A percentile compares a stretch with the other conserved stretches of the same genome.
Conservation (phyloP, 2,888 invertebrate genomes). For the Tigriopus californicus region DNA sequence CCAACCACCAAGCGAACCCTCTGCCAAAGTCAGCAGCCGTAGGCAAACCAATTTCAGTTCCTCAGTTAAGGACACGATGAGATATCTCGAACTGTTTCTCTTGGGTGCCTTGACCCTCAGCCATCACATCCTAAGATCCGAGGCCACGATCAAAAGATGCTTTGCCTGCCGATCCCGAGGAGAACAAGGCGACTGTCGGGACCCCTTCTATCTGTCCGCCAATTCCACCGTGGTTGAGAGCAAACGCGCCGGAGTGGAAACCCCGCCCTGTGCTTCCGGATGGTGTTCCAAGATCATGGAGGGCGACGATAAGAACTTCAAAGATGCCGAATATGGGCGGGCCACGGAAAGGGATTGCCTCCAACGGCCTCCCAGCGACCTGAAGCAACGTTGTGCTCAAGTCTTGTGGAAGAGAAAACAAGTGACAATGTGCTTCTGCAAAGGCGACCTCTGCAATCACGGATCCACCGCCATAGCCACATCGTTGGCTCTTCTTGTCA, state of each 20-base stretch:
- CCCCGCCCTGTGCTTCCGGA: constrained; percentile 64
- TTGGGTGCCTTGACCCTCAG: too few relatives aligned
- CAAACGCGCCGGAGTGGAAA: constrained; percentile 39
- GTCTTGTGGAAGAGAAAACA: constrained; percentile 36
- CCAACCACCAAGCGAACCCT: too few relatives aligned
- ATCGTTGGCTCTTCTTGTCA: too few relatives aligned
- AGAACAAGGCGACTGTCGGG: constrained; percentile 68
- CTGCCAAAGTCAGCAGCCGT: too few relatives aligned
- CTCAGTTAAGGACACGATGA: too few relatives aligned
- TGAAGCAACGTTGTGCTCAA: constrained; percentile 71
- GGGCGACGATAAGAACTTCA: constrained; percentile 34
- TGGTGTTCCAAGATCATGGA: constrained; percentile 85
- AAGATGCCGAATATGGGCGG: constrained; percentile 52
- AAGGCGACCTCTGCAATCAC: constrained; percentile 66
- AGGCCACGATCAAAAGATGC: constrained; percentile 34
- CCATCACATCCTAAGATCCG: too few relatives aligned
- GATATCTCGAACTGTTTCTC: too few relatives aligned
- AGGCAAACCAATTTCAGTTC: too few relatives aligned
- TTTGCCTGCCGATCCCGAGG: constrained; percentile 69
- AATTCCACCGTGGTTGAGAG: not conserved
- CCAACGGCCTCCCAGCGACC: constrained; percentile 66
- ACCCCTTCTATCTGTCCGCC: constrained; percentile 40
- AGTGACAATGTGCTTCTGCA: constrained; percentile 77
- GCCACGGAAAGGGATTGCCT: constrained; percentile 74
- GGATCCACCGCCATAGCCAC: constrained; percentile 19